phyloP scores from a whole-genome alignment of 2,113 vertebrate genomes.

The Hydropotes inermis region DNA sequence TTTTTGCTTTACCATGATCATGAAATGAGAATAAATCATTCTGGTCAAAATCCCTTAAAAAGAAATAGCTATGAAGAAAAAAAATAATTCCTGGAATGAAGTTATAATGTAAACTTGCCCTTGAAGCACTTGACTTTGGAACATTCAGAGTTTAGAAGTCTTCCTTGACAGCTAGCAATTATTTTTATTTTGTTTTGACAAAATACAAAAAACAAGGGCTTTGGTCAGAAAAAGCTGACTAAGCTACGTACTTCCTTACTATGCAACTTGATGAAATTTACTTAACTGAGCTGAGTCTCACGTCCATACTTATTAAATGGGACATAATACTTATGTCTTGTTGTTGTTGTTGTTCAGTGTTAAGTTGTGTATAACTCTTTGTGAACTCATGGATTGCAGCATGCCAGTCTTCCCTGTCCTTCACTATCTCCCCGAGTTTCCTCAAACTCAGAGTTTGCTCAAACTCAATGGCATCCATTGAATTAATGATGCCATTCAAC shows the following conservation, averaged over 20 bases:
- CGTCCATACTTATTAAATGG: constrained; percentile 11
- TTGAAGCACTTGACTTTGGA: neutral
- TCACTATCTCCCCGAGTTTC: neutral
- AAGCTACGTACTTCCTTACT: neutral
- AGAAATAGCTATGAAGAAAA: neutral
- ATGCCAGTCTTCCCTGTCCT: neutral
- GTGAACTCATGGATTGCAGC: neutral
- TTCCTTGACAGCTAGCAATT: neutral
- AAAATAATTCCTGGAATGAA: neutral
- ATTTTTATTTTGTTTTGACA: neutral
- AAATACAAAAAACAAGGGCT: neutral
- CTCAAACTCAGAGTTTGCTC: neutral
- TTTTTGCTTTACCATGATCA: neutral
- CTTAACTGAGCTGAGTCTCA: neutral
- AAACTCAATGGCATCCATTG: neutral
- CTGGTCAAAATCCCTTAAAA: neutral
- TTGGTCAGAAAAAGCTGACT: neutral
- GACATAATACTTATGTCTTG: neutral
- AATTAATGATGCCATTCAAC: neutral
- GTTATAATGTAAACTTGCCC: neutral
- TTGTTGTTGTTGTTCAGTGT: neutral
- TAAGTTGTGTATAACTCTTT: neutral
- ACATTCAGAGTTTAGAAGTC: neutral
- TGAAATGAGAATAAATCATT: constrained; percentile 1
- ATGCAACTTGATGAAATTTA: neutral